Base-by-base conservation (phyloP, 2,888 invertebrate genomes). In the Bibio marci region DNA sequence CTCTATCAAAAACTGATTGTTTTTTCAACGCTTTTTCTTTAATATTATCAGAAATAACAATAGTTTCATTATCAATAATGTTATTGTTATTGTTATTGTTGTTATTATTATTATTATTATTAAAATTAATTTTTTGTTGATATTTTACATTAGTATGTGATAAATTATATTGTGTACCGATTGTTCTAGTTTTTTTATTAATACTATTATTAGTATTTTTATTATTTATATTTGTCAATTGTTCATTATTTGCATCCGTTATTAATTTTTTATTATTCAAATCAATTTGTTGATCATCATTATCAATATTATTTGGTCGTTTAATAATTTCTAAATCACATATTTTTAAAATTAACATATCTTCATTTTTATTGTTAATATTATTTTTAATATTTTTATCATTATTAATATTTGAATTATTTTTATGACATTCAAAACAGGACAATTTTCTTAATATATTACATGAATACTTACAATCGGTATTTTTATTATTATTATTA, bases 1-100 rank as follows among this genome's bases (percentile, higher is more conserved):
- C 41, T 17, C 42, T 44, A 30, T 46, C 43, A 25, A 46, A 41
- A 15, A 46, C 38, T 22, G 44, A 22, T 30, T 41, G 41, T 31
- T 47, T 45, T 38, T 45, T 44, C 2, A 47, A 38, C 13, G 47
- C 45, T 39, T 46, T 45, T 13, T 43, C 38, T 32, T 44, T 46
- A 40, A 47, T 46, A 38, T 47, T 46, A 35, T 47, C 46, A 2
- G 47, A 43, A 30, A 47, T 45, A n/a, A 47, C 41, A 37, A 47
- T 45, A 14, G 46, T 33, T 38, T 46, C 44, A 17, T 43, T 43
- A 26, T 42, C 32, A 15, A 26, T 35, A 18, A 18, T 33, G 17
- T 17, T 7, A 3, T 33, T 18, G 5, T 3, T 5, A 14, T 32
- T 32, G 30, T 10, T 32, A 32, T 17, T 13, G 5, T 15, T 32